Evolutionary conservation across 2,888 invertebrate species (phyloP).

Genomic region (Polyommatus iphigenia): DNA sequence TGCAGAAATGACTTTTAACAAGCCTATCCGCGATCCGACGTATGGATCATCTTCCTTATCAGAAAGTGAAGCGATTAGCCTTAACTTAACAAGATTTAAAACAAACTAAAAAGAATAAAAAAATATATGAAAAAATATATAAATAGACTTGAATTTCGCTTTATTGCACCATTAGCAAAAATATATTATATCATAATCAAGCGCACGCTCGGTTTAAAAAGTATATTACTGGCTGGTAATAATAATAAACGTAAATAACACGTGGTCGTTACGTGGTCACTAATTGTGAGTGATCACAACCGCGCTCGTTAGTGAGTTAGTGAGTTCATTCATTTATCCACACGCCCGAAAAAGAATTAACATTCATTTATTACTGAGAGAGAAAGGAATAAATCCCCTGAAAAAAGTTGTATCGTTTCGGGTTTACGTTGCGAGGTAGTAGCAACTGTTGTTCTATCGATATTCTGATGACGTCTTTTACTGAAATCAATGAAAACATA

Average conservation of each 20-base stretch:
- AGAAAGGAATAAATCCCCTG: slow-evolving; percentile 23
- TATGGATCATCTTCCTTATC: no score
- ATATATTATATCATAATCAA: not conserved
- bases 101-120: not conserved
- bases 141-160: not conserved
- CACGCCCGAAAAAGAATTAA: slow-evolving; percentile 28
- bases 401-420: slow-evolving; percentile 24
- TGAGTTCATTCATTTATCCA: slow-evolving; percentile 25
- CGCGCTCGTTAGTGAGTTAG: slow-evolving; percentile 26
- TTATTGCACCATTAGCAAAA: not conserved
- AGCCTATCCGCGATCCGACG: no score
- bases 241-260: slow-evolving; percentile 28
- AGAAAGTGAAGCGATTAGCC: no score
- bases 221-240: slow-evolving; percentile 21
- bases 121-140: not conserved
- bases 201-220: not conserved
- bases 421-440: not conserved
- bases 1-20: no score
- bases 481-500: not conserved
- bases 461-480: not conserved
- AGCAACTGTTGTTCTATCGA: not conserved
- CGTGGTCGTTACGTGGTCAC: slow-evolving; percentile 28
- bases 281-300: slow-evolving; percentile 29
- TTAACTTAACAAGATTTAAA: not conserved
- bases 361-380: slow-evolving; percentile 26